A percentile compares a stretch with the other conserved stretches of the same genome.
These are phyloP conservation scores for Macrosteles quadrilineatus DNA, from an alignment of 1,140 invertebrate species.

Conservation along the genomic window DNA sequence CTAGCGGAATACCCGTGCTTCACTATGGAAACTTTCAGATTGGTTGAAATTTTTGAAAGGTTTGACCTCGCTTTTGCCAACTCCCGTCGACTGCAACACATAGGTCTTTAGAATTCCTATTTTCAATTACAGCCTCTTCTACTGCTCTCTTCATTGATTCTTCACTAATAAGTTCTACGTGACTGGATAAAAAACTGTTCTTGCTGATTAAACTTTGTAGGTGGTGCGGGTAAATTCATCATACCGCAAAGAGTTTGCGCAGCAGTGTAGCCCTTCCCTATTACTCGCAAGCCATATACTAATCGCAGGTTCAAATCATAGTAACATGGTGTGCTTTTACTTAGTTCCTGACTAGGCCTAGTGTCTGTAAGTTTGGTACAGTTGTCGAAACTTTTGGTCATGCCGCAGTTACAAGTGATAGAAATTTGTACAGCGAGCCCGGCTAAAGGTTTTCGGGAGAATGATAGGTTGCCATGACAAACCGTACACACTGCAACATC, in stretches of 20 bases:
- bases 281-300: conserved; percentile 20
- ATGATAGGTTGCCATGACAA: neutral
- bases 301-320: conserved; percentile 27
- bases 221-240: conserved; percentile 31
- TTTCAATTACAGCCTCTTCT: conserved; percentile 29
- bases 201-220: conserved; percentile 8
- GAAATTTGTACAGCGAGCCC: neutral
- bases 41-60: no score
- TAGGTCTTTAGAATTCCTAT: conserved; percentile 18
- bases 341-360: no score
- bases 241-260: conserved; percentile 29
- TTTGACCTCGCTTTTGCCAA: conserved; percentile 33
- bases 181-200: conserved; percentile 2
- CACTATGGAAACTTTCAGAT: no score
- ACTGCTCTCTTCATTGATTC: conserved; percentile 30
- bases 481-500: conserved; percentile 4
- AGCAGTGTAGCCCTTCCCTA: conserved; percentile 21
- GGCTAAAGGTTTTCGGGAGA: neutral
- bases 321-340: neutral
- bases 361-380: neutral
- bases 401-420: neutral
- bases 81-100: conserved; percentile 24
- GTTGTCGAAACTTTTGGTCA: neutral
- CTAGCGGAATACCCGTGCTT: no score
- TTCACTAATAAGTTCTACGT: conserved; percentile 2